Base-by-base conservation (phyloP, 2,797 vertebrate genomes). In the Darevskia nairensis region DNA sequence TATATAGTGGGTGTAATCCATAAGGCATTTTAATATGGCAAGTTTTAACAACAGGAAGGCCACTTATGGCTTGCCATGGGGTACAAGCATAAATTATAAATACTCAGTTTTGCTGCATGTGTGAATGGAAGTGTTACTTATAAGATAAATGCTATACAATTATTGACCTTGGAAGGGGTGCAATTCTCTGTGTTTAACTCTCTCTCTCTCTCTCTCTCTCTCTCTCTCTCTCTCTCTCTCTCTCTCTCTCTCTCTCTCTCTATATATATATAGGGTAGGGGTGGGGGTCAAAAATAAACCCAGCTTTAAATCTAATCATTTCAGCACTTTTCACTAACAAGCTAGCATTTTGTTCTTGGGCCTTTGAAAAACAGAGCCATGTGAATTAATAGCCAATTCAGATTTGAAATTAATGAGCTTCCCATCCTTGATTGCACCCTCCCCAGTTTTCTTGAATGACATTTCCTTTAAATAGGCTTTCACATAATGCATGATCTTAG, bases 371-470 rank as follows among this genome's bases (percentile, higher is more conserved):
- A 85, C 86, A 94, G 68, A 94, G 90, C 41, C 59, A 61, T 86
- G 61, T 85, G 88, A 93, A 95, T 93, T 95, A 95, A 93, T 89
- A 95, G 89, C 91, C 92, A 95, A 94, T 95, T 90, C 91, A 92
- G 86, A 91, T 91, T 92, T 94, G 61, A 95, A 95, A 95, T 94
- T 94, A 95, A 95, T 94, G 92, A 95, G 93, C 85, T 94, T 91
- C 90, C 84, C 84, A 3, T 0, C 0, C 0, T 74, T 86, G 74
- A 88, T 89, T 93, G 94, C 61, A 29, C 46, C 77, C 90, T 86
- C 86, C 75, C 32, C 81, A 85, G 69, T 93, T 94, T 95, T 92
- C 87, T 92, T 93, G 89, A 93, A 88, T 79, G 93, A 39, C 84
- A 93, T 89, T 93, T 89, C 80, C 86, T 92, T 94, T 94, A 93